Percentiles rank a stretch among this genome's conserved stretches.
Evolutionary conservation across 2,113 vertebrate species (phyloP).

Genomic region (Lampris megalopsis): DNA sequence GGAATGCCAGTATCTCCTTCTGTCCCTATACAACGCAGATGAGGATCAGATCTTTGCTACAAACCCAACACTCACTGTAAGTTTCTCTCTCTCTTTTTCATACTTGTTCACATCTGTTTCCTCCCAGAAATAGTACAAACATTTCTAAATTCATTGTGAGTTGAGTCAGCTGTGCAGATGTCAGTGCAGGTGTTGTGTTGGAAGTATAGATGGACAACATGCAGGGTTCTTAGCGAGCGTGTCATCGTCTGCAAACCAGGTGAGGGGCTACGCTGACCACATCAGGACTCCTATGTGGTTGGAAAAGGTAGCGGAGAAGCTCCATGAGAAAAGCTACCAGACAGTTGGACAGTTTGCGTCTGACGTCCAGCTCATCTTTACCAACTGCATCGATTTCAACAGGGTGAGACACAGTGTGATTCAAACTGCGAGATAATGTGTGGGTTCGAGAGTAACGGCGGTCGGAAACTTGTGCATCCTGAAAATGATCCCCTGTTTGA

Average conservation of each 20-base stretch:
- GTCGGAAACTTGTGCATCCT: too few species aligned
- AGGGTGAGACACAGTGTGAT: slow-evolving; percentile 51
- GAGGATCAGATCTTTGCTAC: slow-evolving; percentile 45
- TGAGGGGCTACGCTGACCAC: slow-evolving; percentile 30
- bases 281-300: slow-evolving; percentile 73
- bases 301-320: slow-evolving; percentile 53
- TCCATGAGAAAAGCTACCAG: slow-evolving; percentile 54
- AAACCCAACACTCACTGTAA: slow-evolving; percentile 61
- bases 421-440: background rate
- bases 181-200: too few species aligned
- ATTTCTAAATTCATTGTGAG: too few species aligned
- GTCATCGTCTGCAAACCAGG: slow-evolving; percentile 32
- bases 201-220: background rate
- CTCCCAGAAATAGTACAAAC: too few species aligned
- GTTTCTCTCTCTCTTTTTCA: slow-evolving; percentile 3
- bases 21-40: slow-evolving; percentile 67
- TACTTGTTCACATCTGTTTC: background rate
- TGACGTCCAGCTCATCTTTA: slow-evolving; percentile 74
- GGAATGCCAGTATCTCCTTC: slow-evolving; percentile 79
- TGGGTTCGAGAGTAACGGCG: background rate
- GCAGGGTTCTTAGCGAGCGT: background rate
- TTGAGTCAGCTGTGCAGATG: too few species aligned
- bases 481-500: too few species aligned
- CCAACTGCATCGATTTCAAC: slow-evolving; percentile 68
- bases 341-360: slow-evolving; percentile 67